Conservation (phyloP, 2,113 vertebrate genomes). For the Daboia siamensis region DNA sequence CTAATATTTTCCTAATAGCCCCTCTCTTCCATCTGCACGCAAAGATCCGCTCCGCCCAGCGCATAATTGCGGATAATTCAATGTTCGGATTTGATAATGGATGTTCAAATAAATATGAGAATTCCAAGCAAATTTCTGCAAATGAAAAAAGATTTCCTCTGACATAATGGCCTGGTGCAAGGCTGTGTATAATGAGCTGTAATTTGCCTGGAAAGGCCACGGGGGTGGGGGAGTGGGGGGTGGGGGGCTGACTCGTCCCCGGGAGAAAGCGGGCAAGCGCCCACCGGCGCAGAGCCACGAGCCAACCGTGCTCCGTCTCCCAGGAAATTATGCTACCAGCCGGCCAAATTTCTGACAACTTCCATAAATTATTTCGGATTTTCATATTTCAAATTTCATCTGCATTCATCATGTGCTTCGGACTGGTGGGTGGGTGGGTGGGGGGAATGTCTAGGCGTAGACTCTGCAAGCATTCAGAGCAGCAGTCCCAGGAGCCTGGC, state of each 20-base stretch:
- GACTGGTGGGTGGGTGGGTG: conserved; percentile 58
- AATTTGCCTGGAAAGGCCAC: conserved; percentile 96
- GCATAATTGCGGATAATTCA: conserved; percentile 98
- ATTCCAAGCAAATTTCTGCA: conserved; percentile 99
- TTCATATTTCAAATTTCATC: conserved; percentile 99
- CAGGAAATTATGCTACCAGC: conserved; percentile 85
- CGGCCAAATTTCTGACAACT: conserved; percentile 95
- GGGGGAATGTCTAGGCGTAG: conserved; percentile 85
- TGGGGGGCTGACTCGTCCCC: conserved; percentile 75
- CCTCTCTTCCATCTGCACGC: conserved; percentile 79
- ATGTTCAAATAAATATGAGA: conserved; percentile 97
- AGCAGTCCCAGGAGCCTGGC: conserved; percentile 91
- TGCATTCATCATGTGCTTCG: conserved; percentile 95
- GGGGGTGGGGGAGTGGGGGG: too few species aligned
- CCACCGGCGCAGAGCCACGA: conserved; percentile 76
- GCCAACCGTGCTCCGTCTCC: conserved; percentile 79
- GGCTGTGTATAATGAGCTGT: conserved; percentile 98
- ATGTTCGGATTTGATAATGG: conserved; percentile 99
- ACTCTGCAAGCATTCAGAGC: conserved; percentile 85
- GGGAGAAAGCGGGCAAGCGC: conserved; percentile 76
- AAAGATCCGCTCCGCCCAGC: conserved; percentile 87
- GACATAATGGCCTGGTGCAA: conserved; percentile 96
- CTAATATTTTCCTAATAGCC: conserved; percentile 64
- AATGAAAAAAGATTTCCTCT: conserved; percentile 99
- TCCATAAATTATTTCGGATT: conserved; percentile 99